Base-by-base conservation (phyloP, 2,888 invertebrate species). In the Ecliptopera silaceata region DNA sequence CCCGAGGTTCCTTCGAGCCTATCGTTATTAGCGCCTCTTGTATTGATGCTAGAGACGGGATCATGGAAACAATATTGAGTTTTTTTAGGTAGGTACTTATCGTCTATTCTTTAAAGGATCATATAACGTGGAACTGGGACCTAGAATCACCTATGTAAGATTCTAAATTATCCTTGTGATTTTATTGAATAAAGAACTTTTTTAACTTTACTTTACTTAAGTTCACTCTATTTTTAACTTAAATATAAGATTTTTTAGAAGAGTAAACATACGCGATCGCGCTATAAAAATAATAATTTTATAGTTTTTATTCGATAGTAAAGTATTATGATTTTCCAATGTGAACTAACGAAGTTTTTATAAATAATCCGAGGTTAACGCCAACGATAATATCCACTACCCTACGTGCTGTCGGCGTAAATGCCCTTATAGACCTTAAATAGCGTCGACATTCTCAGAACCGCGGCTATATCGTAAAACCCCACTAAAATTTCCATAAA, bases 401-500 rank as follows among this genome's bases (percentile, higher is more conserved):
- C 26, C 50, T 64, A 63, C 66, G 66, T 66, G 66, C 64, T 58
- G 61, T 56, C 63, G 47, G 43, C 63, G 46, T 63, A 64, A 68
- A 64, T 58, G 51, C 50, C 55, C 65, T 60, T 55, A 63, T 60
- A 66, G 56, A 65, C 65, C 74, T 71, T 69, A 68, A 69, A 70
- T 67, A 68, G 68, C 67, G 70, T 75, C 68, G 70, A 63, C 69
- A 68, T 69, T 59, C 69, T 63, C 64, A 60, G 64, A 73, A 73
- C 70, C 69, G 71, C 61, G 71, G 72, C 68, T 65, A 72, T 73
- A 71, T 69, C 77, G 74, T 76, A 77, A 78, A 75, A 73, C 72
- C 73, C 71, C 63, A 74, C 72, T 74, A 70, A 65, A 70, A 74
- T 74, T 72, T 71, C 74, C 76, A 78, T 84, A 83, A 85, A 80